These are phyloP conservation scores for Labrus mixtus DNA, from an alignment of 2,113 vertebrate species.

Conservation along the genomic window DNA sequence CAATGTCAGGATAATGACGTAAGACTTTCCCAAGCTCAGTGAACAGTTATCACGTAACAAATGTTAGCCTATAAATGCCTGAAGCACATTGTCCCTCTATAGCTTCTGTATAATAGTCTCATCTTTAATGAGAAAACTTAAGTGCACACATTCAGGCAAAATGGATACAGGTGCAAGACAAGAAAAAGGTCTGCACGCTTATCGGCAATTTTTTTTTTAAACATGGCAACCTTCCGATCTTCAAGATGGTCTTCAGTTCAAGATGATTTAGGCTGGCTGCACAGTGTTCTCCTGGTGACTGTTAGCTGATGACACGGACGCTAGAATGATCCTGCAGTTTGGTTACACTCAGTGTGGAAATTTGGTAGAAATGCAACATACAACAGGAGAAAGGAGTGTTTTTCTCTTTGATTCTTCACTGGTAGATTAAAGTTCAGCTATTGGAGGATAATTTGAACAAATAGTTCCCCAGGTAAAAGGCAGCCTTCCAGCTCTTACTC, in stretches of 20 bases:
- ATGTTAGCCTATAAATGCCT: constrained; percentile 18
- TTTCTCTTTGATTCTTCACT: background rate
- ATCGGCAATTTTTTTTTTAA: no score
- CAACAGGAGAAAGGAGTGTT: background rate
- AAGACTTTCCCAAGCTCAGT: background rate
- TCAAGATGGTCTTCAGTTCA: no score
- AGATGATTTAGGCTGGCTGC: constrained; percentile 38
- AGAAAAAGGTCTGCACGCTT: no score
- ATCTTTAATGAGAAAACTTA: constrained; percentile 25
- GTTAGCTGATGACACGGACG: constrained; percentile 44
- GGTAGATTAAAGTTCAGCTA: background rate
- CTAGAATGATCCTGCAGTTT: constrained; percentile 22
- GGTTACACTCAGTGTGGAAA: constrained; percentile 4
- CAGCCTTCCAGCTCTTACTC: background rate
- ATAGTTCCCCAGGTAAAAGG: background rate
- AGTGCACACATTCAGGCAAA: no score
- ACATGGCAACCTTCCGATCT: no score
- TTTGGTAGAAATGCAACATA: background rate
- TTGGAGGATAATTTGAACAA: background rate
- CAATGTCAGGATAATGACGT: background rate
- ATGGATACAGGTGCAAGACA: no score
- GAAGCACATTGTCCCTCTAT: background rate
- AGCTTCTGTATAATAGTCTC: constrained; percentile 28
- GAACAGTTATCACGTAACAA: background rate
- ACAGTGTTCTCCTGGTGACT: constrained; percentile 53